phyloP scores from a whole-genome alignment of 2,888 invertebrate species.

The Pammene fasciana region DNA sequence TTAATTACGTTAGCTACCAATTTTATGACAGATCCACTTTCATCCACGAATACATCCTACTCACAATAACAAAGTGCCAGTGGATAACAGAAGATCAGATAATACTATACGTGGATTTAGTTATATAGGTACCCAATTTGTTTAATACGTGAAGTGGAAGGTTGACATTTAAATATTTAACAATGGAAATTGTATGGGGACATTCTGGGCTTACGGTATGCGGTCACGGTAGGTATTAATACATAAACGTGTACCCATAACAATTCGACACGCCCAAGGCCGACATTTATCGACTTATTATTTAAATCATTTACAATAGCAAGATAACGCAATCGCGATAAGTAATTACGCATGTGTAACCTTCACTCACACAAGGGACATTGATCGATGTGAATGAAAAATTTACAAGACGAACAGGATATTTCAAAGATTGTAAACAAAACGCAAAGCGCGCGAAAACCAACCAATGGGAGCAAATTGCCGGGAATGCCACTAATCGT shows the following conservation, averaged over 20 bases:
- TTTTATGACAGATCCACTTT: no score
- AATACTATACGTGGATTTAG: no score
- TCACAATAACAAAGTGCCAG: no score
- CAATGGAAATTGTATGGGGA: neutral
- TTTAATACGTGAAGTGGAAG: neutral
- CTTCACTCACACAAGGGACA: slow-evolving; percentile 1
- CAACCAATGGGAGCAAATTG: slow-evolving; percentile 15
- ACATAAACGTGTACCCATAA: slow-evolving; percentile 12
- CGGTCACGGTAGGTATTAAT: slow-evolving; percentile 8
- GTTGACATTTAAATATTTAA: slow-evolving; percentile 6
- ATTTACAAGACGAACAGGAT: neutral
- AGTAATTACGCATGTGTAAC: slow-evolving; percentile 8
- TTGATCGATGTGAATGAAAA: slow-evolving; percentile 8
- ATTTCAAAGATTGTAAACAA: slow-evolving; percentile 16
- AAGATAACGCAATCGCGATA: slow-evolving; percentile 27
- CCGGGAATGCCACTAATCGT: slow-evolving; percentile 7
- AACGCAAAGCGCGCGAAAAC: slow-evolving; percentile 23
- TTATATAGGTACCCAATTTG: no score
- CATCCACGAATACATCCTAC: no score
- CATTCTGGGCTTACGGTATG: neutral
- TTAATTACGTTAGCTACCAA: no score
- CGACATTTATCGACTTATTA: slow-evolving; percentile 11
- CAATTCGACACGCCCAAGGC: slow-evolving; percentile 28
- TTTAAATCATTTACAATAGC: slow-evolving; percentile 26
- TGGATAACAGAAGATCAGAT: no score